A percentile compares a stretch with the other conserved stretches of the same genome.
Evolutionary conservation across 64 coral and sea anemone genomes (phyloP).

Genomic region (Stichodactyla helianthus): DNA sequence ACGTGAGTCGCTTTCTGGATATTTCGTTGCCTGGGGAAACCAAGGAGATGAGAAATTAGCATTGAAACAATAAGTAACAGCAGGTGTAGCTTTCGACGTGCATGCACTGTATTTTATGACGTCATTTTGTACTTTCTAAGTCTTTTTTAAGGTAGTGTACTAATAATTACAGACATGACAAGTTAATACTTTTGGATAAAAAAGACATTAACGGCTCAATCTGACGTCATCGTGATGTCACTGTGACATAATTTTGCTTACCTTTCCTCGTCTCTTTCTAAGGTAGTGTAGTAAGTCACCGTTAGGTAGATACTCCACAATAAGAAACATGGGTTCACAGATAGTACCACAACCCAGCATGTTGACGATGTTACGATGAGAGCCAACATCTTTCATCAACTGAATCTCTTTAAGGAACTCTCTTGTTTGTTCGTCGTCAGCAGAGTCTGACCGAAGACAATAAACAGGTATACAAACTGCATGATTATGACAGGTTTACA

Average conservation of each 20-base stretch:
- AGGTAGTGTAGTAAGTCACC: constrained; percentile 77
- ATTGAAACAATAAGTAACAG: not conserved
- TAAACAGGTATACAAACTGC: not conserved
- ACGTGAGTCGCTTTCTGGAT: constrained; percentile 28
- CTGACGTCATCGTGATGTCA: too few relatives aligned
- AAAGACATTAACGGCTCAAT: too few relatives aligned
- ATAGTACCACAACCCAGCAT: constrained; percentile 78
- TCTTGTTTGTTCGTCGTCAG: constrained; percentile 48
- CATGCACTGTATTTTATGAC: too few relatives aligned
- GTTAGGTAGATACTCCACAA: constrained; percentile 68
- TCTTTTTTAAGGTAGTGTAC: too few relatives aligned
- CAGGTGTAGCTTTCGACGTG: not conserved
- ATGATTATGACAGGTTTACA: not conserved
- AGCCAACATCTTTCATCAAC: constrained; percentile 77
- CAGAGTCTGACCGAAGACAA: constrained; percentile 14
- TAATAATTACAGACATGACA: too few relatives aligned
- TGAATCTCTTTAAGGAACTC: constrained; percentile 85
- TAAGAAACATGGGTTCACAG: constrained; percentile 66
- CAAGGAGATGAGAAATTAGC: not conserved
- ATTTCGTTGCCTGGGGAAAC: constrained; percentile 33
- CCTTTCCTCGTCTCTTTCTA: constrained; percentile 62
- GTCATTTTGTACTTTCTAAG: too few relatives aligned
- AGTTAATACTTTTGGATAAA: too few relatives aligned
- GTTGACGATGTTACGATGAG: constrained; percentile 85
- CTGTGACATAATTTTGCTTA: not conserved